Percentiles rank a stretch among this genome's conserved stretches.
phyloP scores from a whole-genome alignment of 2,888 invertebrate genomes.

The Sceliomorpha sp. region DNA sequence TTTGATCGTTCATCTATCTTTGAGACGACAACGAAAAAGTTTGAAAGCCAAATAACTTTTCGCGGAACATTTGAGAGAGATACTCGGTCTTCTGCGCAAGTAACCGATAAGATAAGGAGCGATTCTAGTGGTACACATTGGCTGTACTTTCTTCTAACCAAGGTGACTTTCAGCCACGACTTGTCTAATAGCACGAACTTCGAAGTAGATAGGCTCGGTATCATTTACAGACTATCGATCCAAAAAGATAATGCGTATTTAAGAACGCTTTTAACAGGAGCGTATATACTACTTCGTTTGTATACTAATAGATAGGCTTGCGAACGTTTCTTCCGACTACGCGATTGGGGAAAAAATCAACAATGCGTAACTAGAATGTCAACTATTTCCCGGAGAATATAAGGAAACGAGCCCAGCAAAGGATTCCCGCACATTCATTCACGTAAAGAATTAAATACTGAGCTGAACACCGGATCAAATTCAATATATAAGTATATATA shows the following conservation, averaged over 20 bases:
- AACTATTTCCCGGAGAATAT: too few relatives aligned
- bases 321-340: too few relatives aligned
- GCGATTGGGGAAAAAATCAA: too few relatives aligned
- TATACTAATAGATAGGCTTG: too few relatives aligned
- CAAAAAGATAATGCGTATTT: constrained; percentile 73
- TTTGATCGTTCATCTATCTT: constrained; percentile 23
- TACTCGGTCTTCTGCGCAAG: constrained; percentile 2
- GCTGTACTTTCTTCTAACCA: constrained; percentile 4
- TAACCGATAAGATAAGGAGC: constrained; percentile 20
- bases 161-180: background rate
- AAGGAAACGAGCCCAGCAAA: too few relatives aligned
- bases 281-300: background rate
- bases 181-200: constrained; percentile 1
- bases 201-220: background rate
- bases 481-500: too few relatives aligned
- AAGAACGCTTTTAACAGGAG: constrained; percentile 74
- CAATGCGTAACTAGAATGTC: too few relatives aligned
- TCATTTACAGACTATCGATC: constrained; percentile 62
- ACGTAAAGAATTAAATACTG: too few relatives aligned
- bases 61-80: constrained; percentile 1
- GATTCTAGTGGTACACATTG: constrained; percentile 11
- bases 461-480: too few relatives aligned
- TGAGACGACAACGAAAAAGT: constrained; percentile 11
- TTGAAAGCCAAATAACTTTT: constrained; percentile 13
- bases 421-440: too few relatives aligned